phyloP scores from a whole-genome alignment of 1,140 invertebrate species.

The Temnothorax nylanderi region DNA sequence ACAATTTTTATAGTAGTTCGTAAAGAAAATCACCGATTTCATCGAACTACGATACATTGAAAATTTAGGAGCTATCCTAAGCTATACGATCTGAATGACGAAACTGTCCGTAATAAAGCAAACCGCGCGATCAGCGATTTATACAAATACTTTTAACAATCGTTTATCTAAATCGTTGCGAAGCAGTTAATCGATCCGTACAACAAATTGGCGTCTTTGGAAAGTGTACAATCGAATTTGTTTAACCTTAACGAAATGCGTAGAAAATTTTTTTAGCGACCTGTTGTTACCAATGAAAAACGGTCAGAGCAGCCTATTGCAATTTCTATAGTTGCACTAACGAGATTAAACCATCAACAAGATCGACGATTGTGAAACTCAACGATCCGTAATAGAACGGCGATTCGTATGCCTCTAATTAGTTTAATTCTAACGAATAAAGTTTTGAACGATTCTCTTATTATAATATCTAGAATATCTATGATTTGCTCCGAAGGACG shows the following conservation, averaged over 20 bases:
- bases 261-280: slow-evolving; percentile 24
- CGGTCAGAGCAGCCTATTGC: background rate
- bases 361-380: slow-evolving; percentile 50
- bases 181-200: slow-evolving; percentile 10
- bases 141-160: slow-evolving; percentile 20
- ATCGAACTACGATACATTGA: slow-evolving; percentile 66
- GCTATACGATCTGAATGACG: slow-evolving; percentile 25
- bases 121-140: slow-evolving; percentile 13
- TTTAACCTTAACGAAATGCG: slow-evolving; percentile 19
- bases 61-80: slow-evolving; percentile 63
- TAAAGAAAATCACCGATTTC: slow-evolving; percentile 69
- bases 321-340: slow-evolving; percentile 45
- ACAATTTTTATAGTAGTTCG: slow-evolving; percentile 72
- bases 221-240: slow-evolving; percentile 39
- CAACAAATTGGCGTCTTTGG: slow-evolving; percentile 30
- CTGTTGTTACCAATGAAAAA: background rate
- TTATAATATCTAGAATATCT: slow-evolving; percentile 55
- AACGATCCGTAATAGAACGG: slow-evolving; percentile 21
- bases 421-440: slow-evolving; percentile 47
- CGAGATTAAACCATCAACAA: slow-evolving; percentile 59
- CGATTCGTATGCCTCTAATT: slow-evolving; percentile 27
- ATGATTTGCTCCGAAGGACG: slow-evolving; percentile 22
- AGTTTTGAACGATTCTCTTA: slow-evolving; percentile 48
- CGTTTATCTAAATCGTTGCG: slow-evolving; percentile 37
- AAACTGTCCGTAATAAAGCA: background rate